A percentile compares a stretch with the other conserved stretches of the same genome.
Evolutionary conservation across 2,113 vertebrate species (phyloP).

Genomic region (Salvelinus sp.): DNA sequence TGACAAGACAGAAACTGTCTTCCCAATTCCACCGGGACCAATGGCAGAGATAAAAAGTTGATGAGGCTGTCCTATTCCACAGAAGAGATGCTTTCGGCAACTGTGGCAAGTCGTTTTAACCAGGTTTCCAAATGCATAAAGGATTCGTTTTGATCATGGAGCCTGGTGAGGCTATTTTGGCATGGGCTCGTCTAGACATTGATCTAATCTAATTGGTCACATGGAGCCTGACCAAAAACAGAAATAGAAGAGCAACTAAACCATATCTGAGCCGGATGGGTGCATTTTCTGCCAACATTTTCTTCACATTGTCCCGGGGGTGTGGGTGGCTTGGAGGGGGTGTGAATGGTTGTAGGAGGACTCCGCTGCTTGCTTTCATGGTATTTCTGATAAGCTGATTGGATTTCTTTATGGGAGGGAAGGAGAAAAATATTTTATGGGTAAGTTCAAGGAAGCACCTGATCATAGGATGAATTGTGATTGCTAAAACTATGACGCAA

Average conservation of each 20-base stretch:
- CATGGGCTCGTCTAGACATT: not conserved
- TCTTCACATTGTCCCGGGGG: too few relatives aligned
- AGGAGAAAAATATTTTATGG: too few relatives aligned
- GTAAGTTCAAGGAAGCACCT: too few relatives aligned
- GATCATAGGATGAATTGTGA: too few relatives aligned
- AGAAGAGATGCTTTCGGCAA: slow-evolving; percentile 10
- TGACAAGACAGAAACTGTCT: not conserved
- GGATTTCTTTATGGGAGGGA: too few relatives aligned
- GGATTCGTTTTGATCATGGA: slow-evolving; percentile 12
- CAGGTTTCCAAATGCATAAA: slow-evolving; percentile 21
- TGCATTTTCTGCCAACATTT: too few relatives aligned
- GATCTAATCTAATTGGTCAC: slow-evolving; percentile 12
- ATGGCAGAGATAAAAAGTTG: slow-evolving; percentile 12
- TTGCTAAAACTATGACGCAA: too few relatives aligned
- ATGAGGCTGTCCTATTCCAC: slow-evolving; percentile 5
- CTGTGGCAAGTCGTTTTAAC: slow-evolving; percentile 23
- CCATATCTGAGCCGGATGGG: not conserved
- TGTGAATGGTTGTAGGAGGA: too few relatives aligned
- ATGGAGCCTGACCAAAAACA: not conserved
- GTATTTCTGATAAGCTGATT: too few relatives aligned
- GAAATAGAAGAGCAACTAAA: not conserved
- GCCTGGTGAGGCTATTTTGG: not conserved
- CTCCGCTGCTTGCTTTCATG: too few relatives aligned
- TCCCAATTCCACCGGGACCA: not conserved
- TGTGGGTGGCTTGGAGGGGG: too few relatives aligned